Percentiles rank a stretch among this genome's conserved stretches.
These are phyloP conservation scores for Luffia ferchaultella DNA, from an alignment of 2,888 invertebrate species.

Conservation along the genomic window DNA sequence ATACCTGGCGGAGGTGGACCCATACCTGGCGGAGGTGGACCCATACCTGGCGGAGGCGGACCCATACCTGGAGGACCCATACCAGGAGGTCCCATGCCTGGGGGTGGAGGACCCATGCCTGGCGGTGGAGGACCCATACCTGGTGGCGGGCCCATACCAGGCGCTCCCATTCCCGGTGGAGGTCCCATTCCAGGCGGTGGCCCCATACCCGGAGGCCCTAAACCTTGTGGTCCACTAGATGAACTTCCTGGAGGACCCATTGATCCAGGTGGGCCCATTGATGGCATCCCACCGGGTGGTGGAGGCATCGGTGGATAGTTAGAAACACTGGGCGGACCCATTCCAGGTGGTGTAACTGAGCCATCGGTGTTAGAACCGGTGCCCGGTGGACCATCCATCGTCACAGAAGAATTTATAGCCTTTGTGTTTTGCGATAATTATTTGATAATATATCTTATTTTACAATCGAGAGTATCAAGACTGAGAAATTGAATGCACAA, in stretches of 20 bases:
- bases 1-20: conserved; percentile 17
- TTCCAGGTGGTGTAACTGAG: conserved; percentile 19
- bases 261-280: conserved; percentile 35
- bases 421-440: no score
- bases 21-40: conserved; percentile 7
- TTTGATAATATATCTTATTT: no score
- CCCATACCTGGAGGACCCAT: conserved; percentile 25
- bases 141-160: conserved; percentile 21
- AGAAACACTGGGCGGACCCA: conserved; percentile 7
- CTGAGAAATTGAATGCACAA: no score
- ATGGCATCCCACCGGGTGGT: conserved; percentile 35
- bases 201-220: conserved; percentile 15
- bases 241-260: conserved; percentile 27
- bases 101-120: conserved; percentile 2
- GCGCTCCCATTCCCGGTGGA: conserved; percentile 20
- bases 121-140: conserved; percentile 22
- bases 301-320: conserved; percentile 28
- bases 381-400: conserved; percentile 53
- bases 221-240: conserved; percentile 18
- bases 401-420: conserved; percentile 11
- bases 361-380: conserved; percentile 38
- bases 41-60: conserved; percentile 19
- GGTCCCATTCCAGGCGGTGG: conserved; percentile 12
- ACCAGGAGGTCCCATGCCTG: conserved; percentile 4
- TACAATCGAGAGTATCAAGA: no score